Percentiles rank a stretch among this genome's conserved stretches.
Conservation (phyloP, 2,888 invertebrate genomes). For the Mythimna albipuncta region DNA sequence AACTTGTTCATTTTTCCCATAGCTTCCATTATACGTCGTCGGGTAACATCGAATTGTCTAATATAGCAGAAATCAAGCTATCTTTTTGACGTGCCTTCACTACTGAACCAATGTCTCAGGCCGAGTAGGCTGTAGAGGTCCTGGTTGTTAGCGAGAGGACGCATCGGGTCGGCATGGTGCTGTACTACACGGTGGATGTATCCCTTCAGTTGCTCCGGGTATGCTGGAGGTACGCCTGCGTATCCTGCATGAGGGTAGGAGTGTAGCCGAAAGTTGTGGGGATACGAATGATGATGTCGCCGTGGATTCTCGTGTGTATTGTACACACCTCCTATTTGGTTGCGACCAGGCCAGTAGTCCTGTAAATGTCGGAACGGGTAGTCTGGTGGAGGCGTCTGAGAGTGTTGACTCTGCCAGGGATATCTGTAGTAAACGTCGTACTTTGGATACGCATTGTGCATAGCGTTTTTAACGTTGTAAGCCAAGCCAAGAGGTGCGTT, state of each 20-base stretch:
- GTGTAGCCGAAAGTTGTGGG: slow-evolving; percentile 82
- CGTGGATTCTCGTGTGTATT: slow-evolving; percentile 84
- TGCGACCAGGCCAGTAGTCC: slow-evolving; percentile 86
- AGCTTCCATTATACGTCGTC: slow-evolving; percentile 89
- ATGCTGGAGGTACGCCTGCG: slow-evolving; percentile 73
- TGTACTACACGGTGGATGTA: slow-evolving; percentile 78
- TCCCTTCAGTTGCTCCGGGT: slow-evolving; percentile 77
- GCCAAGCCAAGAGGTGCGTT: slow-evolving; percentile 61
- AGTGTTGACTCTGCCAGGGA: slow-evolving; percentile 84
- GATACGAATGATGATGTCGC: slow-evolving; percentile 86
- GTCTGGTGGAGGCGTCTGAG: slow-evolving; percentile 81
- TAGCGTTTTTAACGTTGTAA: slow-evolving; percentile 59
- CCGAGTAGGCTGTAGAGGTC: slow-evolving; percentile 87
- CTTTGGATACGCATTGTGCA: slow-evolving; percentile 70
- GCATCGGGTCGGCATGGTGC: slow-evolving; percentile 75
- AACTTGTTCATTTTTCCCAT: slow-evolving; percentile 76
- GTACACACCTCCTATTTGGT: slow-evolving; percentile 83
- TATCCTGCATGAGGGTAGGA: slow-evolving; percentile 74
- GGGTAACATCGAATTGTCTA: slow-evolving; percentile 89
- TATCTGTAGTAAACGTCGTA: slow-evolving; percentile 81
- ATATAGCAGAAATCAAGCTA: slow-evolving; percentile 76
- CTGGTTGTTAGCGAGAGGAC: slow-evolving; percentile 79
- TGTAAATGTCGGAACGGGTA: slow-evolving; percentile 87
- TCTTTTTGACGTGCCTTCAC: slow-evolving; percentile 87
- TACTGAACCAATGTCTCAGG: slow-evolving; percentile 88